A percentile compares a stretch with the other conserved stretches of the same genome.
Conservation (phyloP, 2,797 vertebrate genomes). For the Orientallactaga sibirica region DNA sequence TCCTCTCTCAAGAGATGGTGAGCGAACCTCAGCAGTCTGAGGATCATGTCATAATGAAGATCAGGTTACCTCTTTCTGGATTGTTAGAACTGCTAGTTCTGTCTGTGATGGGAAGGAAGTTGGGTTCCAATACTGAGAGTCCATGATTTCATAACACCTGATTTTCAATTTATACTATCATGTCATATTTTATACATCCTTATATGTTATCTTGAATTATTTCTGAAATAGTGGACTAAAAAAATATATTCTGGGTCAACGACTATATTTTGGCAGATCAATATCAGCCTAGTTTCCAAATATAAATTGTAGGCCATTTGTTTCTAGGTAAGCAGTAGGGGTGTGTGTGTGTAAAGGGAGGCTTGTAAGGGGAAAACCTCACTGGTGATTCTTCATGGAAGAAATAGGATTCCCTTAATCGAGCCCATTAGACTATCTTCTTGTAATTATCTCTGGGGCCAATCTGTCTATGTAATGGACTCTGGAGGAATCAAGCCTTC, state of each 20-base stretch:
- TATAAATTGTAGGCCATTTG: conserved; percentile 32
- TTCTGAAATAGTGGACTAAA: conserved; percentile 63
- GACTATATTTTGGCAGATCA: conserved; percentile 28
- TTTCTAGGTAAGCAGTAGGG: conserved; percentile 18
- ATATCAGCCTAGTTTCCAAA: conserved; percentile 68
- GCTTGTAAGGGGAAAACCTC: conserved; percentile 14
- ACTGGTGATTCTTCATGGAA: conserved; percentile 59
- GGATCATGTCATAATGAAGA: not conserved
- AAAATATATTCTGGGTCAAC: conserved; percentile 50
- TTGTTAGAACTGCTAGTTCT: not conserved
- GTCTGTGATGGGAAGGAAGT: not conserved
- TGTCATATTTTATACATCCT: conserved; percentile 26
- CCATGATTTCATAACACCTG: conserved; percentile 23
- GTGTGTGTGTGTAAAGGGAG: not conserved
- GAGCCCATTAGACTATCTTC: conserved; percentile 72
- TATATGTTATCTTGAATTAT: conserved; percentile 17
- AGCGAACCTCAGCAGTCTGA: not conserved
- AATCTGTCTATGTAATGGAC: conserved; percentile 40
- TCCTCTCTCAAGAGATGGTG: not conserved
- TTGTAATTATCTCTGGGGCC: conserved; percentile 64
- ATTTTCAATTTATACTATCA: conserved; percentile 43
- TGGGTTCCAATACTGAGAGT: not conserved
- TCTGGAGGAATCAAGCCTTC: conserved; percentile 61
- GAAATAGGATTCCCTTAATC: conserved; percentile 78
- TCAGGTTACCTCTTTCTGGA: not conserved